A percentile compares a stretch with the other conserved stretches of the same genome.
These are phyloP conservation scores for Emmelina monodactyla DNA, from an alignment of 2,888 invertebrate species.

Conservation along the genomic window DNA sequence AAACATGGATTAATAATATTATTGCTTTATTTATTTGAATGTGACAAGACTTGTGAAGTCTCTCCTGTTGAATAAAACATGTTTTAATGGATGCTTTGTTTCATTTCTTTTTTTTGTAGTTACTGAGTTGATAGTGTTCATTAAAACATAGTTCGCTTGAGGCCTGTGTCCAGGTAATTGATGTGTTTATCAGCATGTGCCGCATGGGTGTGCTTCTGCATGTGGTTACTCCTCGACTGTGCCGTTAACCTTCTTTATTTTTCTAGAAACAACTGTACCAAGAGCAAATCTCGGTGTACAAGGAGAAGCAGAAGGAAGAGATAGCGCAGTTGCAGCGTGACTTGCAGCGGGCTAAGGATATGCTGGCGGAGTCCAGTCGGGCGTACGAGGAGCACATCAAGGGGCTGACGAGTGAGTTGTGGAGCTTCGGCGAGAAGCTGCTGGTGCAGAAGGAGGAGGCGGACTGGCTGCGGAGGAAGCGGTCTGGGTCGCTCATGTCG, in stretches of 20 bases:
- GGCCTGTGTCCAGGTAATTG: conserved; percentile 36
- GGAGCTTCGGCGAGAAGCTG: conserved; percentile 69
- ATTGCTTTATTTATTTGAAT: conserved; percentile 22
- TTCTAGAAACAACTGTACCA: conserved; percentile 69
- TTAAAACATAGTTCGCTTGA: conserved; percentile 24
- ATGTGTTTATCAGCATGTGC: conserved; percentile 4
- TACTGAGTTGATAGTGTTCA: conserved; percentile 25
- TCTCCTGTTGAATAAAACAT: conserved; percentile 32
- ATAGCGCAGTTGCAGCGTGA: conserved; percentile 50
- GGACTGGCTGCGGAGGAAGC: conserved; percentile 47
- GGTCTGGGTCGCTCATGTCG: conserved; percentile 49
- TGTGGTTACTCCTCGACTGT: no score
- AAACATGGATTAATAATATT: conserved; percentile 37
- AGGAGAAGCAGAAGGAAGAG: conserved; percentile 62
- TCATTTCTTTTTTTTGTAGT: conserved; percentile 33
- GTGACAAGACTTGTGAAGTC: conserved; percentile 35
- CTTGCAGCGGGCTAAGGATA: conserved; percentile 60
- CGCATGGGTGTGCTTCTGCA: neutral
- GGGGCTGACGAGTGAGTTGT: conserved; percentile 62
- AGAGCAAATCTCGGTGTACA: conserved; percentile 64
- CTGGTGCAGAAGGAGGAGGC: conserved; percentile 65
- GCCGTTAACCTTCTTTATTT: conserved; percentile 21
- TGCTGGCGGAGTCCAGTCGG: conserved; percentile 36
- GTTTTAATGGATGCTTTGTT: conserved; percentile 47
- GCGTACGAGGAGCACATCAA: conserved; percentile 47